Conservation (phyloP, 2,888 invertebrate species). For the Lithophane semibrunnea region DNA sequence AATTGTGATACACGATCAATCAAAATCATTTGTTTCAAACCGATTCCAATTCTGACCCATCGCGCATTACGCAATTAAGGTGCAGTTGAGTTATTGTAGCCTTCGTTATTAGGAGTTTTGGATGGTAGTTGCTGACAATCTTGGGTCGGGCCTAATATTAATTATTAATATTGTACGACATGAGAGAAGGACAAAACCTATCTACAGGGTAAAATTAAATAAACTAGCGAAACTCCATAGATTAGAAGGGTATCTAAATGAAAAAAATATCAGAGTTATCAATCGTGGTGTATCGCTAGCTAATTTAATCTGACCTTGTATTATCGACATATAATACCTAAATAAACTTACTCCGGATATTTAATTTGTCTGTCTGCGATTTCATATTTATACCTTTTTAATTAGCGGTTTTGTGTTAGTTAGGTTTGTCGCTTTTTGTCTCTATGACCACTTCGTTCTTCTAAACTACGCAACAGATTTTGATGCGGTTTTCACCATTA, state of each 20-base stretch:
- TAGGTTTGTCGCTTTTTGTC: too few species aligned
- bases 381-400: too few species aligned
- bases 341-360: too few species aligned
- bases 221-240: not conserved
- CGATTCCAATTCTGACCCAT: too few species aligned
- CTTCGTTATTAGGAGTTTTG: not conserved
- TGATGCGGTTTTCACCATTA: not conserved
- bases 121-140: not conserved
- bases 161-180: constrained; percentile 1
- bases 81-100: not conserved
- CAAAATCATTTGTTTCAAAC: too few species aligned
- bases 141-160: constrained; percentile 13
- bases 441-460: not conserved
- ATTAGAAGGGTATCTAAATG: too few species aligned
- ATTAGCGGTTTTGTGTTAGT: too few species aligned
- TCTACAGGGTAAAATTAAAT: not conserved
- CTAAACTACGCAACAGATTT: not conserved
- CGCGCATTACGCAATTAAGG: too few species aligned
- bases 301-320: not conserved
- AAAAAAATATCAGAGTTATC: not conserved
- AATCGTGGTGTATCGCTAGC: not conserved
- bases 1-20: too few species aligned
- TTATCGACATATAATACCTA: too few species aligned
- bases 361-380: too few species aligned
- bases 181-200: not conserved